phyloP scores from a whole-genome alignment of 1,140 invertebrate genomes.

The Caenorhabditis elegans region WBcel235 BX284606.5:2672501-2673000 shows the following conservation, averaged over 20 bases:
- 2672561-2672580: too few relatives aligned
- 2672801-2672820: not conserved
- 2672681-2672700: too few relatives aligned
- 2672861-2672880: not conserved
- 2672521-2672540: not conserved
- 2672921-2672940: not conserved
- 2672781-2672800: not conserved
- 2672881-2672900: slow-evolving; percentile 7
- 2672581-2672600: too few relatives aligned
- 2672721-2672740: not conserved
- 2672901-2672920: not conserved
- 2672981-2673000: slow-evolving; percentile 7
- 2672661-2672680: too few relatives aligned
- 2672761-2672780: not conserved
- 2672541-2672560: too few relatives aligned
- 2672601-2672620: too few relatives aligned
- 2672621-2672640: too few relatives aligned
- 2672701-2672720: not conserved
- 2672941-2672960: not conserved
- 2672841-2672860: too few relatives aligned
- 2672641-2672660: too few relatives aligned
- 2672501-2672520: too few relatives aligned
- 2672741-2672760: slow-evolving; percentile 11
- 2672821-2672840: too few relatives aligned
- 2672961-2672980: not conserved